Base-by-base conservation (phyloP, 2,113 vertebrate genomes). In the Laterallus jamaicensis region DNA sequence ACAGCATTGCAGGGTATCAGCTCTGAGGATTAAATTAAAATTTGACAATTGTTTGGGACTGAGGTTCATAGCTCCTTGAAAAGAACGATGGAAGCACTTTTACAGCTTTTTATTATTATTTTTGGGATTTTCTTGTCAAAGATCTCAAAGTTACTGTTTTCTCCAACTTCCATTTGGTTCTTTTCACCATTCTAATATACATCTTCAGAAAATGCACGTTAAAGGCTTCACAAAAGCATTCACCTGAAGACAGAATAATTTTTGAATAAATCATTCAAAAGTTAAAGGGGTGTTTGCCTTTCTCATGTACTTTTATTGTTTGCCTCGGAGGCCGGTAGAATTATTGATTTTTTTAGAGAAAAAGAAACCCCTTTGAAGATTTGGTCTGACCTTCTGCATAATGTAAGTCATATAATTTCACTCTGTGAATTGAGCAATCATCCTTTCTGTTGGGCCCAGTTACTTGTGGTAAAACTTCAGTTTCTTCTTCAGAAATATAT, bases 381-480 rank as follows among this genome's bases (percentile, higher is more conserved):
- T 95, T 91, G 40, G 31, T 90, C 37, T 96, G 93, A 90, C 87
- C 75, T 94, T 91, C 81, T 88, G 91, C 90, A 74, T 96, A 85
- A 95, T 91, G 55, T 87, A 82, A 93, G 90, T 76, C 87, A 32
- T 75, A 73, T 60, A 90, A 79, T 88, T 90, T 94, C 50, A 44
- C 19, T 66, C 32, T 37, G 25, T 77, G 75, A 91, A 69, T 10
- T 76, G 55, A 88, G 40, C 68, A 77, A 31, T 87, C 81, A 66
- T 87, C 44, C 47, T 66, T 77, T 92, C 58, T 66, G 7, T 55
- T 35, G 49, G 75, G 58, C 3, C 5, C 6, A 44, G 55, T 82
- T 85, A 62, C 35, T 40, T 85, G 21, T 73, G 21, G 39, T 58
- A 79, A 87, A 87, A 82, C 12, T 81, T 63, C 13, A 54, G 0